Base-by-base conservation (phyloP, 2,113 vertebrate species). In the Limnothrissa miodon region DNA sequence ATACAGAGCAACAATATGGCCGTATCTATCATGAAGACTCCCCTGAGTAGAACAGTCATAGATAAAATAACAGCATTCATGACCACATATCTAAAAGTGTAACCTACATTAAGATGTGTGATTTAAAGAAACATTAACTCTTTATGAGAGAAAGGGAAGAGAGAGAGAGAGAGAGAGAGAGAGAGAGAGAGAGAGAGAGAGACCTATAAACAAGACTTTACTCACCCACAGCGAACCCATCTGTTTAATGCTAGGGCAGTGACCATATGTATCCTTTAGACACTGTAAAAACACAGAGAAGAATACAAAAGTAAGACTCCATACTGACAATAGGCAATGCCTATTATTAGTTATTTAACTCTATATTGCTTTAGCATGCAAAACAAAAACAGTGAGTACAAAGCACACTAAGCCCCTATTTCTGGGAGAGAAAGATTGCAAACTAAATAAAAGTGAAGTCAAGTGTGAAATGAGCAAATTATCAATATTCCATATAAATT, bases 1-100 rank as follows among this genome's bases (percentile, higher is more conserved):
- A 87, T 96, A 98, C 93, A 97, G 90, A 84, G 97, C 97, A 62
- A 98, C 97, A 19, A 99, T 95, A 87, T 97, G 97, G 4, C 98
- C 98, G 0, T 99, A 99, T 46, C 97, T 95, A 89, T 98, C 98
- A 0, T 97, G 98, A 81, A 99, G 86, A 87, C 96, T 97, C 78
- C 97, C 96, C 98, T 99, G 85, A 0, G 62, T 19, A 2, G 33
- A 39, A 45, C 59, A 33, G 45, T 29, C 13, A 51, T 25, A 56
- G 0, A n/a, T 46, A 2, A 4, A 5, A 51, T 7, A 2, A 56
- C 21, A 23, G 21, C 19, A 56, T 17, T n/a, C 46, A 48, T 19
- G 19, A 56, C 21, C 21, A 56, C 21, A 23, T 23, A 56, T 23
- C 19, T 19, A 23, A 23, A 4, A 23, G 6, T 56, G 19, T 19